Conservation (phyloP, 2,797 vertebrate species). For the Muraenolepis orangiensis region DNA sequence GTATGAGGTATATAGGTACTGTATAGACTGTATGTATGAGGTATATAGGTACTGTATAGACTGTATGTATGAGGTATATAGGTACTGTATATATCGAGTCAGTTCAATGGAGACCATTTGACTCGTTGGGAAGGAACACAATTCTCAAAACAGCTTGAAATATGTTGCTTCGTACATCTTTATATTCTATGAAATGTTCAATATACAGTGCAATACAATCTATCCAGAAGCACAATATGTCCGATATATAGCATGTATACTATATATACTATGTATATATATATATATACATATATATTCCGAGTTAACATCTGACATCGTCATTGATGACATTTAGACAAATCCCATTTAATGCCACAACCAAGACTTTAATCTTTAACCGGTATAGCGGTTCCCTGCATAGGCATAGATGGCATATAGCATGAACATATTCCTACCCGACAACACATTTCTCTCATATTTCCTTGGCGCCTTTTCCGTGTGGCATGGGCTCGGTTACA, state of each 20-base stretch:
- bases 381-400: not conserved
- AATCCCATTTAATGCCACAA: conserved; percentile 49
- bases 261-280: no score
- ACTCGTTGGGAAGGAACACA: not conserved
- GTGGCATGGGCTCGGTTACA: conserved; percentile 34
- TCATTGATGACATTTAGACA: conserved; percentile 63
- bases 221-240: not conserved
- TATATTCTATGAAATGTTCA: not conserved
- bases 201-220: not conserved
- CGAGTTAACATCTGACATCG: conserved; percentile 31
- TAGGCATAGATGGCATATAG: conserved; percentile 39
- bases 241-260: no score
- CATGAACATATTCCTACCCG: no score
- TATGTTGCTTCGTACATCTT: not conserved
- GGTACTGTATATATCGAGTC: no score
- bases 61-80: no score
- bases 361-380: conserved; percentile 40
- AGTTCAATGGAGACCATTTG: not conserved
- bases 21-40: no score
- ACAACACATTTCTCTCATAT: no score
- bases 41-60: no score
- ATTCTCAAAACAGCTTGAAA: not conserved
- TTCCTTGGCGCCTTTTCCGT: conserved; percentile 21
- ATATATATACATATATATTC: not conserved
- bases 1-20: no score